These are phyloP conservation scores for Microtus ochrogaster DNA, from an alignment of 2,113 vertebrate species.

Conservation along the genomic window DNA sequence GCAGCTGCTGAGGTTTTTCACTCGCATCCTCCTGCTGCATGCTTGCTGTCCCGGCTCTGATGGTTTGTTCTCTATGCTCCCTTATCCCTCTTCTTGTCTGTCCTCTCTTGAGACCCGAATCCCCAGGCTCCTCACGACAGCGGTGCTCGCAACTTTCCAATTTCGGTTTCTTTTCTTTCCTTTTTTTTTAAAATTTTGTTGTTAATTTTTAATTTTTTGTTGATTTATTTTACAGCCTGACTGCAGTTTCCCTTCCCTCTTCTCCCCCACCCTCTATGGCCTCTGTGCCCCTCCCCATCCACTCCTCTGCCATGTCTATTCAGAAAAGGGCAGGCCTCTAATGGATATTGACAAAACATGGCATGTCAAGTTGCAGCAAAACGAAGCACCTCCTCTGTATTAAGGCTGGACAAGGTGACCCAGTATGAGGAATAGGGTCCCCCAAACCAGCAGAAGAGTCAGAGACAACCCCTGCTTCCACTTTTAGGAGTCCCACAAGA, in stretches of 20 bases:
- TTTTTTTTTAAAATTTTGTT: neutral
- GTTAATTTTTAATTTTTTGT: rapidly evolving
- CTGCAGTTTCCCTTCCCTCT: neutral
- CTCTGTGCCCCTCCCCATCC: neutral
- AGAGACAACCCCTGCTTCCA: neutral
- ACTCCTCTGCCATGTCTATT: neutral
- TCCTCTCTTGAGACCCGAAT: neutral
- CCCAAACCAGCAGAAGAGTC: neutral
- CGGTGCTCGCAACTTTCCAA: neutral
- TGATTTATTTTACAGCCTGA: neutral
- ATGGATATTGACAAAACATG: neutral
- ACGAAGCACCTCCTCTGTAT: neutral
- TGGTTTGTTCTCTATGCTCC: neutral
- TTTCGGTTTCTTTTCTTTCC: neutral
- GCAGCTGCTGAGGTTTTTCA: neutral
- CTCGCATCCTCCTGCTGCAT: neutral
- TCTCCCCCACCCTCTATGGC: neutral
- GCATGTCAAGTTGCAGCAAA: neutral
- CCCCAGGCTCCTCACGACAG: neutral
- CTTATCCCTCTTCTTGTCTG: neutral
- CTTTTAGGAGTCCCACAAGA: neutral
- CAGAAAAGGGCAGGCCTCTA: neutral
- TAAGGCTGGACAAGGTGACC: neutral
- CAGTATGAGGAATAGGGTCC: neutral
- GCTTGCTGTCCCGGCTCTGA: neutral